Percentiles rank a stretch among this genome's conserved stretches.
Evolutionary conservation across 2,888 invertebrate genomes (phyloP).

Genomic region (Stratiomys singularior): DNA sequence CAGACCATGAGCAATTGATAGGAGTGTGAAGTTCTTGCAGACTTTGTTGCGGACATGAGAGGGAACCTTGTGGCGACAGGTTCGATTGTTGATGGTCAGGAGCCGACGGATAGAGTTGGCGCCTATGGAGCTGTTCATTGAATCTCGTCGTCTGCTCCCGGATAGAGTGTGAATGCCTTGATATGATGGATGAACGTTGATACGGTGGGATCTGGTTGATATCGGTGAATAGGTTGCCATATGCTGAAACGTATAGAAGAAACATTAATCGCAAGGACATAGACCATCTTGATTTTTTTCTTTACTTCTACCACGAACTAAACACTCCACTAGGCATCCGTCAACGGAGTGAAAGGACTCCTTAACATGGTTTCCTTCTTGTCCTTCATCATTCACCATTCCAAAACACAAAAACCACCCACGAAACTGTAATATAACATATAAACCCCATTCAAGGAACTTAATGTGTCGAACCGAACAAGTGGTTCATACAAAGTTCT

Average conservation of each 20-base stretch:
- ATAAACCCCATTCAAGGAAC: too few species aligned
- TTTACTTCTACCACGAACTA: too few species aligned
- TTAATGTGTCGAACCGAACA: too few species aligned
- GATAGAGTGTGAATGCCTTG: conserved; percentile 64
- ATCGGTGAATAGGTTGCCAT: conserved; percentile 72
- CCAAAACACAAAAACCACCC: too few species aligned
- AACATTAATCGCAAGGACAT: neutral
- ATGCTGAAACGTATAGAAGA: conserved; percentile 59
- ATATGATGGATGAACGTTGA: conserved; percentile 64
- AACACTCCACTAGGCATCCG: too few species aligned
- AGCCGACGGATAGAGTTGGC: conserved; percentile 81
- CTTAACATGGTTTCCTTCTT: too few species aligned
- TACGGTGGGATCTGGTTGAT: conserved; percentile 69
- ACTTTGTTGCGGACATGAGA: conserved; percentile 62
- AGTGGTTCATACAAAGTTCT: too few species aligned
- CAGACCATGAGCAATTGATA: conserved; percentile 62
- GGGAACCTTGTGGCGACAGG: conserved; percentile 63
- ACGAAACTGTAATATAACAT: too few species aligned
- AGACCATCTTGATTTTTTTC: too few species aligned
- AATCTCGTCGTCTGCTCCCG: conserved; percentile 71
- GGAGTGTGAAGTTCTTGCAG: conserved; percentile 61
- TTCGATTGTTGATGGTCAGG: conserved; percentile 71
- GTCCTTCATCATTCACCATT: too few species aligned
- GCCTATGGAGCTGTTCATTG: conserved; percentile 78
- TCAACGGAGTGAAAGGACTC: too few species aligned